These are phyloP conservation scores for Sepiola atlantica DNA, from an alignment of 2,888 invertebrate genomes.

Conservation along the genomic window DNA sequence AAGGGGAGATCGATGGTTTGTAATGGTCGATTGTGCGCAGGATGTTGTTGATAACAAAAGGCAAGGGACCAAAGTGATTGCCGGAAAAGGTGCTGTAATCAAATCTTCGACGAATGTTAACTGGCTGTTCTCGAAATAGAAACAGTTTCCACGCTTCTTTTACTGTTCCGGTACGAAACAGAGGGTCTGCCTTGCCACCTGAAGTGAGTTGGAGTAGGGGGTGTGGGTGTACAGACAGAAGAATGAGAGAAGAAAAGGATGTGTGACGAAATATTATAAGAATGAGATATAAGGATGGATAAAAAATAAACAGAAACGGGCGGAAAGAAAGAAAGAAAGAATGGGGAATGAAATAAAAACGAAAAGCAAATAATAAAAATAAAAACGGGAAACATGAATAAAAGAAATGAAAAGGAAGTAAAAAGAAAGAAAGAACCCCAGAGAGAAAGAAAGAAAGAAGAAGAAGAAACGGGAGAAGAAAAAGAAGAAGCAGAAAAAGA, in stretches of 20 bases:
- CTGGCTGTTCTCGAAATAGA: slow-evolving; percentile 32
- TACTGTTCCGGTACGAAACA: neutral
- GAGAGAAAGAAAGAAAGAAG: neutral
- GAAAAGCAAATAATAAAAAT: neutral
- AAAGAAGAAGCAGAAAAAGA: neutral
- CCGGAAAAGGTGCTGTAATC: neutral
- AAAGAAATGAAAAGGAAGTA: neutral
- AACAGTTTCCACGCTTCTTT: neutral
- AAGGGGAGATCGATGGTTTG: too few relatives aligned
- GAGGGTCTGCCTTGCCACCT: neutral
- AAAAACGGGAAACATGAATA: neutral
- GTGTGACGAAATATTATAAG: too few relatives aligned
- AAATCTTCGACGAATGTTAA: slow-evolving; percentile 15
- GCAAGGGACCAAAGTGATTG: neutral
- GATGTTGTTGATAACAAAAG: neutral
- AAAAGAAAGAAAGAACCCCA: too few relatives aligned
- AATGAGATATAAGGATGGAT: neutral
- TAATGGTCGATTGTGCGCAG: too few relatives aligned
- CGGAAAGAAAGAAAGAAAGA: neutral
- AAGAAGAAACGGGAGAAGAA: neutral
- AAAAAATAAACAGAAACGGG: neutral
- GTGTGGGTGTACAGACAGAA: too few relatives aligned
- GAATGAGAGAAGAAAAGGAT: neutral
- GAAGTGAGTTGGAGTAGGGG: neutral
- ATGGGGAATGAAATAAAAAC: neutral